Evolutionary conservation across 2,888 invertebrate species (phyloP).

Genomic region (Drosophila nr. fundita): DNA sequence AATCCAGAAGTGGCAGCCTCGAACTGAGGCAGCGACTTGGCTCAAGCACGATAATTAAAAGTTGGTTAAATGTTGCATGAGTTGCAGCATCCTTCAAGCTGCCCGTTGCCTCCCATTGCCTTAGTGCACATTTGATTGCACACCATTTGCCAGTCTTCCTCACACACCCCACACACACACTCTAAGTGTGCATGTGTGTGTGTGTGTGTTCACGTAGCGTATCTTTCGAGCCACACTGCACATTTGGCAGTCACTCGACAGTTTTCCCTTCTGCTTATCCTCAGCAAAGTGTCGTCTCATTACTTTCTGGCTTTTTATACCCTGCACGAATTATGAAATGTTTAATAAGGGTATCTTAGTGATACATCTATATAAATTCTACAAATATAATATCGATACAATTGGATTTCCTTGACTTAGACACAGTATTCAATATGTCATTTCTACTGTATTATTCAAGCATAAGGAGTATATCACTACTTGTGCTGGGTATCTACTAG

Average conservation of each 20-base stretch:
- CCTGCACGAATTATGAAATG: background rate
- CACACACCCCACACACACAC: background rate
- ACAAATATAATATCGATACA: background rate
- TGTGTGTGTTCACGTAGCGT: conserved; percentile 36
- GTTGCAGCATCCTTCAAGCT: conserved; percentile 73
- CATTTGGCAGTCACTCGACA: conserved; percentile 44
- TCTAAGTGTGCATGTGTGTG: background rate
- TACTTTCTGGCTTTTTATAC: conserved; percentile 31
- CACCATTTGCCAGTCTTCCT: conserved; percentile 66
- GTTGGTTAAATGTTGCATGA: conserved; percentile 79
- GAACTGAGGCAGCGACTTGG: conserved; percentile 38
- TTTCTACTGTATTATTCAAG: background rate
- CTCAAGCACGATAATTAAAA: conserved; percentile 79
- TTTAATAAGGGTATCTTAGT: background rate
- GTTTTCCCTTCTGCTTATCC: background rate
- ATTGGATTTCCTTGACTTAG: background rate
- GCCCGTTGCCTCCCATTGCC: conserved; percentile 6
- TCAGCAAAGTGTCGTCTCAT: conserved; percentile 18
- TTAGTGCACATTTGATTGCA: conserved; percentile 73
- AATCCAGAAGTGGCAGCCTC: conserved; percentile 23
- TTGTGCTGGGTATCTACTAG: background rate
- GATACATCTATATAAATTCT: background rate
- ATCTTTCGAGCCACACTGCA: conserved; percentile 34
- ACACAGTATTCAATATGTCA: background rate
- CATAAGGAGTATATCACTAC: background rate